These are phyloP conservation scores for Colossoma macropomum DNA, from an alignment of 2,113 vertebrate genomes.

Conservation along the genomic window DNA sequence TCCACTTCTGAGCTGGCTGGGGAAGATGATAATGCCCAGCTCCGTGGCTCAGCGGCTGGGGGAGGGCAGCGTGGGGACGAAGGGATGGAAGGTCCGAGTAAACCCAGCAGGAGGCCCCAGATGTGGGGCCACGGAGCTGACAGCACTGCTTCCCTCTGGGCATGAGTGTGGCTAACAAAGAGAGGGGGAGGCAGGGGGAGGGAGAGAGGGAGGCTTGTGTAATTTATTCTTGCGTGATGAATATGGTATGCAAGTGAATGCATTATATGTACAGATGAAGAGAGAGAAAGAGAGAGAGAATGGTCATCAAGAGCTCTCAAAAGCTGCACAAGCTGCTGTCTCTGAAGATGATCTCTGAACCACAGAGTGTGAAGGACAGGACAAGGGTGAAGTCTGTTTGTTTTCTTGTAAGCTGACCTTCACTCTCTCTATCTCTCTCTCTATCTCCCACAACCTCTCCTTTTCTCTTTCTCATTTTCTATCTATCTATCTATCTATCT, in stretches of 20 bases:
- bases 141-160: conserved; percentile 74
- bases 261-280: conserved; percentile 39
- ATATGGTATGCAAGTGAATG: conserved; percentile 48
- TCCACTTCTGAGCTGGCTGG: conserved; percentile 61
- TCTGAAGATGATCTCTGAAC: conserved; percentile 18
- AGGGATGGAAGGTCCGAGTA: conserved; percentile 60
- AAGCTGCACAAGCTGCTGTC: neutral
- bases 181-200: conserved; percentile 38
- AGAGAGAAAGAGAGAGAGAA: conserved; percentile 17
- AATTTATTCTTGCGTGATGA: conserved; percentile 56
- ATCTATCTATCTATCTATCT: neutral
- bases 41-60: conserved; percentile 63
- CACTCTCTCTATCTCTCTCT: neutral
- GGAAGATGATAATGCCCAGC: conserved; percentile 72
- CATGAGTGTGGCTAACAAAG: conserved; percentile 73
- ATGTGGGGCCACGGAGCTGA: conserved; percentile 80
- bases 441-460: no score
- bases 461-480: neutral
- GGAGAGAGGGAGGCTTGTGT: conserved; percentile 39
- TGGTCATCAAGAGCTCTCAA: neutral
- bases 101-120: conserved; percentile 79
- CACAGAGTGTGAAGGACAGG: conserved; percentile 24
- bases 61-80: conserved; percentile 50
- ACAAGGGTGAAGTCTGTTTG: conserved; percentile 29
- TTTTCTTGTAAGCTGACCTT: conserved; percentile 16